These are phyloP conservation scores for Tupaia chinensis DNA, from an alignment of 2,113 vertebrate genomes.

Conservation along the genomic window DNA sequence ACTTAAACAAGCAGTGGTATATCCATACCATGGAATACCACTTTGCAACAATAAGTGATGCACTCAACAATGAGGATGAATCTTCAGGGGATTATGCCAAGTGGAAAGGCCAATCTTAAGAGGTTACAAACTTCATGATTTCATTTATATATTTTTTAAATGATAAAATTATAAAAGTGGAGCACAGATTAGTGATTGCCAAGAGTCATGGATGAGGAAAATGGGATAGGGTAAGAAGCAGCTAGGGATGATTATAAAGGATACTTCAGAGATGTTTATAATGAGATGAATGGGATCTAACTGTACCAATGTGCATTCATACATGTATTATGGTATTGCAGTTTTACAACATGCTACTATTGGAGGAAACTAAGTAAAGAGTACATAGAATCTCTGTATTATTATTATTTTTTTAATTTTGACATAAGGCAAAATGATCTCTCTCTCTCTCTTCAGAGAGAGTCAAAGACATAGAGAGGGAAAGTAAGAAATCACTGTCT, in stretches of 20 bases:
- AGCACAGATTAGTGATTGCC: background rate
- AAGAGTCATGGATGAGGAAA: too few species aligned
- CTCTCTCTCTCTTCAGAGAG: too few species aligned
- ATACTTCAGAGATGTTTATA: background rate
- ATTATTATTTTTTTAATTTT: too few species aligned
- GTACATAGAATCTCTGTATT: background rate
- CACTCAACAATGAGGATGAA: background rate
- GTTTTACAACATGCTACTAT: background rate
- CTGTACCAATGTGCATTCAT: background rate
- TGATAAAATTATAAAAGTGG: background rate
- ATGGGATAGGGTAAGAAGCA: rapidly evolving
- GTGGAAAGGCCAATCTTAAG: background rate
- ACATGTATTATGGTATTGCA: background rate
- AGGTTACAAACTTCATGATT: background rate
- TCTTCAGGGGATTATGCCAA: background rate
- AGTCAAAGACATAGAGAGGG: too few species aligned
- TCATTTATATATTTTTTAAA: background rate
- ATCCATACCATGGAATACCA: background rate
- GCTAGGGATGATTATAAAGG: background rate
- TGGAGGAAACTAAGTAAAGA: background rate
- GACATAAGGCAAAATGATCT: too few species aligned
- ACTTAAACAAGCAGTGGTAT: background rate
- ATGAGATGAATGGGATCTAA: too few species aligned
- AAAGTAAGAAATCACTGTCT: too few species aligned
- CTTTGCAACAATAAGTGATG: background rate